Base-by-base conservation (phyloP, 2,113 vertebrate species). In the Excalfactoria chinensis region DNA sequence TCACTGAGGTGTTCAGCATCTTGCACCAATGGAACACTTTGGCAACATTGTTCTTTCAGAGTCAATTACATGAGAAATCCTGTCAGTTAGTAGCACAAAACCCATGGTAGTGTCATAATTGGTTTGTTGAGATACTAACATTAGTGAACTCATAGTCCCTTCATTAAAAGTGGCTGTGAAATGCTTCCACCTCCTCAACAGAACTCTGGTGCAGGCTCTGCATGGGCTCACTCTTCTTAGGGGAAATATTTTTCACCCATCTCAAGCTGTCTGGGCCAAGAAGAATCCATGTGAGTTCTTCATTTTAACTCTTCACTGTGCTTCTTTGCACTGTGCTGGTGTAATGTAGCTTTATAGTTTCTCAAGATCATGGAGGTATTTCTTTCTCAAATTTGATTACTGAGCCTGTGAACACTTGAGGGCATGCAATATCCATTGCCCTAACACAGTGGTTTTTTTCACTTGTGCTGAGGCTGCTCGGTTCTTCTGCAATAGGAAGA, bases 391-490 rank as follows among this genome's bases (percentile, higher is more conserved):
- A 46, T 84, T 88, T 84, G 73, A 88, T 96, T 96, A 72, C 62
- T 60, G 85, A 92, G 53, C 48, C 75, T 80, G 17, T 78, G 72
- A 86, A 64, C 34, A 86, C 93, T 96, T 84, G 53, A 60, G 91
- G 91, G 72, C 84, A 88, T 53, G 58, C 87, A 95, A 93, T 93
- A 80, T 66, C 89, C 35, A 64, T 43, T 89, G 85, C 72, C 78
- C 32, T 62, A 84, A 72, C 35, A 71, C 28, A 32, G 1, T 56
- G 53, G 53, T 11, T 82, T 92, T 86, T 76, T 79, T 93, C 48
- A 49, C 60, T 73, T 85, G 76, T 71, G 32, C 79, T 84, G 75
- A 84, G 69, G 35, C 72, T 91, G 22, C 69, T 69, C 41, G 72
- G 56, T 89, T n/a, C 17, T 9, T 84, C 75, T 90, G 76, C 3